Evolutionary conservation across 1,140 invertebrate genomes (phyloP).

Genomic region (Leptestheria dahalacensis): DNA sequence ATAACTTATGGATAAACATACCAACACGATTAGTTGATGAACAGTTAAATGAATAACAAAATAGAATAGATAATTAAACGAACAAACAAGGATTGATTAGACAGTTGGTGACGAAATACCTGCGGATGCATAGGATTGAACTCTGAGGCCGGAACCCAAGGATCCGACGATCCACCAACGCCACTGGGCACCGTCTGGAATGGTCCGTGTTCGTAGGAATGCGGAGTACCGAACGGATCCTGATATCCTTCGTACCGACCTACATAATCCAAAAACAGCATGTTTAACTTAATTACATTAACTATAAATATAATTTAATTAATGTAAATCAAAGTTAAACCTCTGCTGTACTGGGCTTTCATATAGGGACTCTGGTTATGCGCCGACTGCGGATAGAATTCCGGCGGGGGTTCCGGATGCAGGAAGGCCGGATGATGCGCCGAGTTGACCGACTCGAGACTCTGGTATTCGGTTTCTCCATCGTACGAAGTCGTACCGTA

Average conservation of each 20-base stretch:
- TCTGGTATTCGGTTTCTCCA: conserved; percentile 51
- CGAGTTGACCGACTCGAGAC: conserved; percentile 36
- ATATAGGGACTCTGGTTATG: conserved; percentile 26
- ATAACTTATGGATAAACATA: too few species aligned
- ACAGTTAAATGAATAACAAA: too few species aligned
- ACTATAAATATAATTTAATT: too few species aligned
- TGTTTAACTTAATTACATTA: too few species aligned
- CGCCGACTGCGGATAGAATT: conserved; percentile 31
- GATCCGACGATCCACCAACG: conserved; percentile 8
- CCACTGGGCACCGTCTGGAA: conserved; percentile 15
- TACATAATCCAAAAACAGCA: not conserved
- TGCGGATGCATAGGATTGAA: not conserved
- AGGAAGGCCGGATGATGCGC: conserved; percentile 32
- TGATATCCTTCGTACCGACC: conserved; percentile 11
- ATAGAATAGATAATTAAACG: not conserved
- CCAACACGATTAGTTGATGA: too few species aligned
- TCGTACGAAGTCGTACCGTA: conserved; percentile 35
- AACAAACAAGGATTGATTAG: not conserved
- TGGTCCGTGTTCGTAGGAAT: conserved; percentile 4
- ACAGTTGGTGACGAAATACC: not conserved
- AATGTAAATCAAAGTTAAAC: too few species aligned
- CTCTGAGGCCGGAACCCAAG: conserved; percentile 8
- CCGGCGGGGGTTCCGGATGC: conserved; percentile 31
- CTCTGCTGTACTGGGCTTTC: not conserved
- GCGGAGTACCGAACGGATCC: not conserved